Evolutionary conservation across 2,113 vertebrate species (phyloP), one percentile per base, ranked within the genome.

Genomic region (Erpornis zantholeuca): DNA sequence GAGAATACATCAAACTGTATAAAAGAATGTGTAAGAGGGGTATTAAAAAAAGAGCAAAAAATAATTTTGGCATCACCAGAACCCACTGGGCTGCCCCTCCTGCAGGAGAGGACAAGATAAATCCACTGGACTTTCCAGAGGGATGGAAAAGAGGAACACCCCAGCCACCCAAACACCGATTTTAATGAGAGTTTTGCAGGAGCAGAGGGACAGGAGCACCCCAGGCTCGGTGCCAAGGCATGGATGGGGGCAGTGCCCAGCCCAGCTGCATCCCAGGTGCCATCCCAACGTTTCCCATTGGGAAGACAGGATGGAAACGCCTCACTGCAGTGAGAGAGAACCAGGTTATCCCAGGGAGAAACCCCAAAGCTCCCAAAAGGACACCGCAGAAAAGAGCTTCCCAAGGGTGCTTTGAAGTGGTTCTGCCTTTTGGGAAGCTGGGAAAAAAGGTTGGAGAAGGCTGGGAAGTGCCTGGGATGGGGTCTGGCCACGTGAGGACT

Each of bases 391-490:
- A 70, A 65, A 4, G 25, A 63, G 54, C 68, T 38, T 92, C 71
- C 72, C 27, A 3, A 28, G 49, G 38, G 49, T 20, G 23, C 86
- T 94, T 78, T 56, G 92, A 83, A 64, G 69, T 49, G 76, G 72
- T 78, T 69, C 35, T 44, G 52, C 3, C 2, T 54, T 64, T 49
- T 2, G 2, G 47, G 6, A 80, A 73, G 81, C 6, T 1, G 1
- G 21, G 1, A 5, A 80, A 80, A 92, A 77, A 9, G 16, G 16
- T 21, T 24, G 57, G 53, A 38, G 20, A 64, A 47, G 31, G 63
- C 44, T 0, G 0, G 36, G 18, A 70, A 85, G 42, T 11, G 13
- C 27, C 11, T 0, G 0, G 60, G 65, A 63, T 3, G 19, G 36
- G 27, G n/a, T 69, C 64, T 35, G 57, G 59, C 49, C 7, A 0